Evolutionary conservation across 2,113 vertebrate genomes (phyloP).

Genomic region (Tetraodon nigroviridis): DNA sequence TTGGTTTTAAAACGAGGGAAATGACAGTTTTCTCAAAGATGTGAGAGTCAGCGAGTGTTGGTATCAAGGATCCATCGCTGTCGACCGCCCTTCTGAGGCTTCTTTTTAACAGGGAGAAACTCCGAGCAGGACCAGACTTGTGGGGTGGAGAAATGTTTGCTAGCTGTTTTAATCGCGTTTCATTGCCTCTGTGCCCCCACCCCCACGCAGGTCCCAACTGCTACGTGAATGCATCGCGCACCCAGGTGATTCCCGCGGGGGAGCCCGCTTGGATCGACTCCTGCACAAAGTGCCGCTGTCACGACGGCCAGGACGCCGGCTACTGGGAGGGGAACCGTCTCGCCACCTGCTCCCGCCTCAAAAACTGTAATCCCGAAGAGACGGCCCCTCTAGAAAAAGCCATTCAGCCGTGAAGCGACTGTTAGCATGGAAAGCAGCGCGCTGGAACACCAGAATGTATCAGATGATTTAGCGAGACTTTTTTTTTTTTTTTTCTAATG

Average conservation of each 20-base stretch:
- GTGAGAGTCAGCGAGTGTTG: too few relatives aligned
- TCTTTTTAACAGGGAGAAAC: too few relatives aligned
- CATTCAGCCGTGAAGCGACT: conserved; percentile 24
- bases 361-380: conserved; percentile 66
- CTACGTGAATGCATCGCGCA: conserved; percentile 69
- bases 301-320: conserved; percentile 78
- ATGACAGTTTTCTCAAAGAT: too few relatives aligned
- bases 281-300: conserved; percentile 81
- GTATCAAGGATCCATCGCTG: too few relatives aligned
- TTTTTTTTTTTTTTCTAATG: too few relatives aligned
- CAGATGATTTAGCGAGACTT: too few relatives aligned
- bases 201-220: conserved; percentile 77
- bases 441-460: neutral
- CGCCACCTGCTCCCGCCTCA: conserved; percentile 74
- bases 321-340: conserved; percentile 84
- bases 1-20: too few relatives aligned
- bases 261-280: conserved; percentile 76
- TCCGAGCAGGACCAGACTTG: too few relatives aligned
- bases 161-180: too few relatives aligned
- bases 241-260: conserved; percentile 74
- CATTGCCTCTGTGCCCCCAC: neutral
- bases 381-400: conserved; percentile 35
- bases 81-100: too few relatives aligned
- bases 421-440: neutral
- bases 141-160: too few relatives aligned